Evolutionary conservation across 2,888 invertebrate species (phyloP), one percentile per base, ranked within the genome.

Genomic region (Folsomia manolachei): DNA sequence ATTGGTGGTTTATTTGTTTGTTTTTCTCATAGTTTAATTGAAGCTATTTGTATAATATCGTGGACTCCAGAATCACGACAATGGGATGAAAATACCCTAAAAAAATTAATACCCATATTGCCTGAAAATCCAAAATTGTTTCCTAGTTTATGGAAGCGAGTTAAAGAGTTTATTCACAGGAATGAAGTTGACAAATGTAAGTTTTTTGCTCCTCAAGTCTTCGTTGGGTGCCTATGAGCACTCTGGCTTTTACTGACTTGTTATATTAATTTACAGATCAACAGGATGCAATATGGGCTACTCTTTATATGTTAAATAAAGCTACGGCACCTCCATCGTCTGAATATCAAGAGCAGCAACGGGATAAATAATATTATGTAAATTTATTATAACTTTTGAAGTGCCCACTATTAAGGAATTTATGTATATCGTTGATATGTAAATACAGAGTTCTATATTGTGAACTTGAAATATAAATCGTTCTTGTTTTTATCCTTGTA

Each of bases 1-100:
- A n/a, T n/a, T n/a, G n/a, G n/a, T n/a, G n/a, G n/a, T n/a, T n/a
- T n/a, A n/a, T n/a, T n/a, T n/a, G n/a, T n/a, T n/a, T n/a, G n/a
- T n/a, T n/a, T n/a, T n/a, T n/a, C n/a, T n/a, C n/a, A n/a, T 27
- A 75, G 78, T 69, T 73, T 76, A 72, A 74, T 77, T n/a, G 77
- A 78, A 70, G 78, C 78, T 56, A 77, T 78, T 65, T 79, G 78
- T 71, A 72, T 70, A 27, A 70, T 80, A 39, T 74, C 79, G 51
- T 80, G 74, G 76, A 75, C 66, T 52, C 62, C 68, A 53, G 74
- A 72, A 39, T 69, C 67, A 52, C 66, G 67, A 25, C 71, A 69
- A 64, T 80, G 78, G 78, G 70, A 79, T 63, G 70, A 71, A 66
- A 64, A 68, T 52, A 63, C 19, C 26, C 69, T 78, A 60, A 75